Percentiles rank a stretch among this genome's conserved stretches.
phyloP scores from a whole-genome alignment of 2,888 invertebrate genomes.

The Leistus spinibarbis region DNA sequence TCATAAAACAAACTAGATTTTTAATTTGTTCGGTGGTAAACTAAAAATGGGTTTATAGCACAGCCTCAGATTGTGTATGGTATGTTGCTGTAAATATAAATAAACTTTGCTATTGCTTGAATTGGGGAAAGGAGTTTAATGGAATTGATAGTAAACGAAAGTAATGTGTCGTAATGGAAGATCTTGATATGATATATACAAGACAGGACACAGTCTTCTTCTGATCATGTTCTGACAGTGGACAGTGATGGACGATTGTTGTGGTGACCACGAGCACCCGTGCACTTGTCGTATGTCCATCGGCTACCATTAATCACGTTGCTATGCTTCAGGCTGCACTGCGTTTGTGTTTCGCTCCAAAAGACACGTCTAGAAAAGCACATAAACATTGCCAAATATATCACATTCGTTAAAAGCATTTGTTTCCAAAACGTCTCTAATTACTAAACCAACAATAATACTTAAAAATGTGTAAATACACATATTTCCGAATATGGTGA shows the following conservation, averaged over 20 bases:
- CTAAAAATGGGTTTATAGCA: no score
- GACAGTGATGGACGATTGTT: slow-evolving; percentile 43
- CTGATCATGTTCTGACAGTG: slow-evolving; percentile 8
- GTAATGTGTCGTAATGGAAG: not conserved
- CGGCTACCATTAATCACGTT: slow-evolving; percentile 47
- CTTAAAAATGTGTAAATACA: not conserved
- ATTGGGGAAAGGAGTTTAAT: no score
- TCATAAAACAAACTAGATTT: no score
- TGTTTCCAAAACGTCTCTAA: slow-evolving; percentile 30
- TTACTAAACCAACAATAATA: not conserved
- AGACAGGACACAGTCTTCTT: slow-evolving; percentile 7
- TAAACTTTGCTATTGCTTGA: no score
- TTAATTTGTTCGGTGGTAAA: no score
- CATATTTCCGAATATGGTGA: not conserved
- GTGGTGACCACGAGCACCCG: slow-evolving; percentile 38
- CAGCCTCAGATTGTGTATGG: no score
- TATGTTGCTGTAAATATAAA: no score
- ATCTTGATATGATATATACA: not conserved
- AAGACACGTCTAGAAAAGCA: slow-evolving; percentile 47
- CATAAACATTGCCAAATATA: slow-evolving; percentile 46
- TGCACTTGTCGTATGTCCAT: slow-evolving; percentile 39
- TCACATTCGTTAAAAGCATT: slow-evolving; percentile 46
- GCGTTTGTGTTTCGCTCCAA: slow-evolving; percentile 40
- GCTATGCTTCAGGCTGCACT: slow-evolving; percentile 17
- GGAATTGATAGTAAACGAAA: no score